phyloP scores from a whole-genome alignment of 2,888 invertebrate genomes.

The Andrena hattorfiana region DNA sequence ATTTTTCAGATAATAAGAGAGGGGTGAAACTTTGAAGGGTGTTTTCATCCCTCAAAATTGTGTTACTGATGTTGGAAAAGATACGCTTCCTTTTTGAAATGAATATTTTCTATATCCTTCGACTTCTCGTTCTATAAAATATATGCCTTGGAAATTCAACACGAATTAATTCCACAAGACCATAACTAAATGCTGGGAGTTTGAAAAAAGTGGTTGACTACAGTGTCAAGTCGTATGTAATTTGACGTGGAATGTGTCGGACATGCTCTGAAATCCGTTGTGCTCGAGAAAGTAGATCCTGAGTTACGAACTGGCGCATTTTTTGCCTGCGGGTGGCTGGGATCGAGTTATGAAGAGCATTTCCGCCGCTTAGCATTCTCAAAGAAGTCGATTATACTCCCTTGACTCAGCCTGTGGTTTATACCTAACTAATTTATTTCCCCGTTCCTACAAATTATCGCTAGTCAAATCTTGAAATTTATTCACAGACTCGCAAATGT shows the following conservation, averaged over 20 bases:
- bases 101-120: no score
- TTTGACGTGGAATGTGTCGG: conserved; percentile 6
- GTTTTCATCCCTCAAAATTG: no score
- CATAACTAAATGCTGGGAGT: no score
- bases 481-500: background rate
- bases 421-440: conserved; percentile 6
- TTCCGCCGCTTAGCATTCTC: conserved; percentile 71
- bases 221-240: background rate
- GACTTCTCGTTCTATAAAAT: no score
- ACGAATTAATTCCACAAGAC: no score
- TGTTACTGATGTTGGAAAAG: no score
- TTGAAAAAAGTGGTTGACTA: no score
- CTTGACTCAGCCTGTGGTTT: background rate
- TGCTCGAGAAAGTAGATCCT: conserved; percentile 49
- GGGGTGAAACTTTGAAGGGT: no score
- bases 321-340: conserved; percentile 30
- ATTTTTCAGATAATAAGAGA: no score
- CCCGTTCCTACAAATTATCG: background rate
- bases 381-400: conserved; percentile 49
- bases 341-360: conserved; percentile 76
- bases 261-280: conserved; percentile 21
- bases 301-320: conserved; percentile 41
- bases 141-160: no score
- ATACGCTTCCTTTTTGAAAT: no score
- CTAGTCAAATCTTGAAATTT: background rate